Evolutionary conservation across 2,113 vertebrate species (phyloP).

Genomic region (Reinhardtius hippoglossoides): DNA sequence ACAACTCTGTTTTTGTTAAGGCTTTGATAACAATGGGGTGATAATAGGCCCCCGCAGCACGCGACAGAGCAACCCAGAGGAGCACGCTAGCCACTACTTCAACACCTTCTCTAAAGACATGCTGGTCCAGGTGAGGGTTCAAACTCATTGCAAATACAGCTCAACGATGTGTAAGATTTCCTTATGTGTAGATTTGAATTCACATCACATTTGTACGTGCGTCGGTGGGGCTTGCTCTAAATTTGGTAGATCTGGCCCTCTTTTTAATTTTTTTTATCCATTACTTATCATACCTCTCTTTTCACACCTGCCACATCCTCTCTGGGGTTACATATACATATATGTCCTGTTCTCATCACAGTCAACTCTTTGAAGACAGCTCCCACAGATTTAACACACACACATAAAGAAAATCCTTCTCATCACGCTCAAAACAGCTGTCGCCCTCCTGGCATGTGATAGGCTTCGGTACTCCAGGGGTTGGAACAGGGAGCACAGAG

Average conservation of each 20-base stretch:
- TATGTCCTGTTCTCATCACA: constrained; percentile 39
- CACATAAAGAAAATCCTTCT: constrained; percentile 11
- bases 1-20: constrained; percentile 80
- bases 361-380: constrained; percentile 57
- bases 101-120: constrained; percentile 97
- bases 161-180: too few relatives aligned
- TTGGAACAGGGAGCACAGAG: constrained; percentile 27
- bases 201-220: background rate
- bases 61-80: constrained; percentile 95
- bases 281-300: constrained; percentile 15
- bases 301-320: constrained; percentile 18
- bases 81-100: constrained; percentile 95
- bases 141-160: constrained; percentile 4
- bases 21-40: constrained; percentile 97
- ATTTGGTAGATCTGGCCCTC: constrained; percentile 17
- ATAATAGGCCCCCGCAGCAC: constrained; percentile 93
- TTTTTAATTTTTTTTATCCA: background rate
- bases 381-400: constrained; percentile 16
- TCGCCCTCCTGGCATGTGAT: constrained; percentile 48
- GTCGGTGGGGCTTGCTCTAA: background rate
- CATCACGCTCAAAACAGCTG: constrained; percentile 10
- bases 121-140: constrained; percentile 90
- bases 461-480: constrained; percentile 59
- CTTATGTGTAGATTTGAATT: too few relatives aligned
- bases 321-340: background rate